A percentile compares a stretch with the other conserved stretches of the same genome.
Evolutionary conservation across 1,140 invertebrate species (phyloP).

Genomic region (Oscheius sp.): DNA sequence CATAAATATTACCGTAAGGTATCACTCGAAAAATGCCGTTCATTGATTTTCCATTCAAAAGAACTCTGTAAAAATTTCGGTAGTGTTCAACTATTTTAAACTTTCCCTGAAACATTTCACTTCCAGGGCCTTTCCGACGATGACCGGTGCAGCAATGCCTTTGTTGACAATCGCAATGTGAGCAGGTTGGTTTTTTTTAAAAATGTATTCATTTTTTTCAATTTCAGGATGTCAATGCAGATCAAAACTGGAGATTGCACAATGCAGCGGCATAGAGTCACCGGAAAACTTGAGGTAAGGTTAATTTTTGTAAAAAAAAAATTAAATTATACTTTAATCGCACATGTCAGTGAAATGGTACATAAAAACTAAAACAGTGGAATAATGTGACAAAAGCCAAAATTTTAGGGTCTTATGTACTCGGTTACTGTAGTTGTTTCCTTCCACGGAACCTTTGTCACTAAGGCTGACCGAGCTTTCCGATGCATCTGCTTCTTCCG

Average conservation of each 20-base stretch:
- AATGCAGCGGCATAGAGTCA: slow-evolving; percentile 55
- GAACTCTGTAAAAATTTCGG: no score
- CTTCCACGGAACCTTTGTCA: slow-evolving; percentile 60
- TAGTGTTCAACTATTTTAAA: background rate
- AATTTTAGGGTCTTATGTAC: slow-evolving; percentile 47
- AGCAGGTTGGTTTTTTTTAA: slow-evolving; percentile 42
- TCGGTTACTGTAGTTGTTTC: slow-evolving; percentile 57
- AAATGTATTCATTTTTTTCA: no score
- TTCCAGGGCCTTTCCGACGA: slow-evolving; percentile 35
- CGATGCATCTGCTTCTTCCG: slow-evolving; percentile 59
- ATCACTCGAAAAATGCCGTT: no score
- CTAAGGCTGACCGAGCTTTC: slow-evolving; percentile 52
- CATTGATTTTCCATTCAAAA: no score
- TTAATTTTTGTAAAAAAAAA: background rate
- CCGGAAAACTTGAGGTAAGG: slow-evolving; percentile 49
- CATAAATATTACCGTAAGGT: no score
- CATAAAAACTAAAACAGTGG: background rate
- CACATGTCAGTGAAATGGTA: background rate
- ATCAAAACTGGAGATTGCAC: slow-evolving; percentile 59
- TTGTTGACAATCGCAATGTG: slow-evolving; percentile 53
- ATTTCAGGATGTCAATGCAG: slow-evolving; percentile 42
- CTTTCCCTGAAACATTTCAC: background rate
- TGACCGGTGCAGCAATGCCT: slow-evolving; percentile 44
- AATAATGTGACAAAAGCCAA: no score
- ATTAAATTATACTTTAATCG: background rate